Conservation (phyloP, 2,888 invertebrate genomes). For the Timandra comae region DNA sequence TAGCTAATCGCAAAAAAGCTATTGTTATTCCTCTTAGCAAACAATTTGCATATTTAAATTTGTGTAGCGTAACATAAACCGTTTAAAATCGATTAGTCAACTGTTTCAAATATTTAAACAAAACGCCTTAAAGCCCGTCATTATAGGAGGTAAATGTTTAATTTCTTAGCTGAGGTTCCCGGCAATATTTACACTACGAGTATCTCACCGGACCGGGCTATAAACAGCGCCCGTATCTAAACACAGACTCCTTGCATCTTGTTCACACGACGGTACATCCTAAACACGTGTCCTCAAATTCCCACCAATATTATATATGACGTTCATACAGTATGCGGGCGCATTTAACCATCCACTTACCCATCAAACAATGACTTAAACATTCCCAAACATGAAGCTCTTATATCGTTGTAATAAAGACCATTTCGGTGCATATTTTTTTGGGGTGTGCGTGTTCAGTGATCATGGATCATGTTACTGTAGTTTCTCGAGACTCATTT, state of each 20-base stretch:
- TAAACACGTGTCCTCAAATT: conserved; percentile 53
- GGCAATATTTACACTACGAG: background rate
- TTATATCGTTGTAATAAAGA: background rate
- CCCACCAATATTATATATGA: conserved; percentile 34
- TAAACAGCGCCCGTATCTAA: conserved; percentile 23
- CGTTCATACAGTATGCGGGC: conserved; percentile 48
- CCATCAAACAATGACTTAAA: conserved; percentile 1
- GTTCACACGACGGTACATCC: conserved; percentile 47
- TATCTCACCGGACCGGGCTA: conserved; percentile 3
- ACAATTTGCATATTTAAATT: too few species aligned
- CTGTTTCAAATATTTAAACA: conserved; percentile 6
- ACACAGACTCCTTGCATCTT: conserved; percentile 39
- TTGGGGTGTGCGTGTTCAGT: conserved; percentile 9
- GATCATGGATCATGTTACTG: conserved; percentile 20
- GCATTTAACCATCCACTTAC: conserved; percentile 36
- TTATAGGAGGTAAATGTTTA: conserved; percentile 1
- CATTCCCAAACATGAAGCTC: background rate
- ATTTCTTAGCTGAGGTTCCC: background rate
- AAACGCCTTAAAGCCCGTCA: background rate
- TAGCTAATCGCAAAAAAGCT: too few species aligned
- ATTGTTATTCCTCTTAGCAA: too few species aligned
- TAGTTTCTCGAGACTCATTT: conserved; percentile 19
- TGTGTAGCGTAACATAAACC: too few species aligned
- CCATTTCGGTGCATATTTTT: background rate
- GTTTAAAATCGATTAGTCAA: too few species aligned